A percentile compares a stretch with the other conserved stretches of the same genome.
Evolutionary conservation across 2,113 vertebrate genomes (phyloP).

Genomic region (Spheniscus mendiculus): DNA sequence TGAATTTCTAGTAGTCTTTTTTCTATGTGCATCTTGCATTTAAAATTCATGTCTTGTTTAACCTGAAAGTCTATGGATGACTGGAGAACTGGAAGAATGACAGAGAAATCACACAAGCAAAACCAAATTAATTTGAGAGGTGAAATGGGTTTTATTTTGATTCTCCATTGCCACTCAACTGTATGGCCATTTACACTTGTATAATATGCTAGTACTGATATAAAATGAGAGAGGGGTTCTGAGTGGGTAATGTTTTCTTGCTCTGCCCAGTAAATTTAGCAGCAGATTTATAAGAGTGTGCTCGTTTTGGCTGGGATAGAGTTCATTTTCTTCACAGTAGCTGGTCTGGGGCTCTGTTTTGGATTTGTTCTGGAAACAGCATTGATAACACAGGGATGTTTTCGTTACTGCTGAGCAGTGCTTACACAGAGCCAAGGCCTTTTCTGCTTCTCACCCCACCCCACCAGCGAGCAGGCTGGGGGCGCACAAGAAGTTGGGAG

Average conservation of each 20-base stretch:
- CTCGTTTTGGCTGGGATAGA: no score
- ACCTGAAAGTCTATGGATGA: background rate
- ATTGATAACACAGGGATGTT: no score
- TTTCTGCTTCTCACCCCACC: no score
- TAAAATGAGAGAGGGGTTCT: background rate
- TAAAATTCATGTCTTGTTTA: constrained; percentile 5
- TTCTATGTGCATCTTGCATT: background rate
- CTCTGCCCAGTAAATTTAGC: background rate
- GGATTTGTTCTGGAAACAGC: no score
- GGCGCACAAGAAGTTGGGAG: no score
- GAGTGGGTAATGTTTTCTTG: background rate
- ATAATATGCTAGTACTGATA: background rate
- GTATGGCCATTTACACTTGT: background rate
- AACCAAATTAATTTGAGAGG: background rate
- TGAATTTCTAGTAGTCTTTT: background rate
- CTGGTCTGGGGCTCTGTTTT: no score
- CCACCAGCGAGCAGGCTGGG: no score
- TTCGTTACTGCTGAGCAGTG: no score
- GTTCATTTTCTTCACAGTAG: no score
- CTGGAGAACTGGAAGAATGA: background rate
- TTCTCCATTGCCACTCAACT: background rate
- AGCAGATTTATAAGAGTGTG: background rate
- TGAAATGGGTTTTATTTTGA: constrained; percentile 3
- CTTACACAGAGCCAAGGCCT: no score
- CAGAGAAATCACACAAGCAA: background rate